A percentile compares a stretch with the other conserved stretches of the same genome.
These are phyloP conservation scores for Pogoniulus pusillus DNA, from an alignment of 2,797 vertebrate species.

Conservation along the genomic window DNA sequence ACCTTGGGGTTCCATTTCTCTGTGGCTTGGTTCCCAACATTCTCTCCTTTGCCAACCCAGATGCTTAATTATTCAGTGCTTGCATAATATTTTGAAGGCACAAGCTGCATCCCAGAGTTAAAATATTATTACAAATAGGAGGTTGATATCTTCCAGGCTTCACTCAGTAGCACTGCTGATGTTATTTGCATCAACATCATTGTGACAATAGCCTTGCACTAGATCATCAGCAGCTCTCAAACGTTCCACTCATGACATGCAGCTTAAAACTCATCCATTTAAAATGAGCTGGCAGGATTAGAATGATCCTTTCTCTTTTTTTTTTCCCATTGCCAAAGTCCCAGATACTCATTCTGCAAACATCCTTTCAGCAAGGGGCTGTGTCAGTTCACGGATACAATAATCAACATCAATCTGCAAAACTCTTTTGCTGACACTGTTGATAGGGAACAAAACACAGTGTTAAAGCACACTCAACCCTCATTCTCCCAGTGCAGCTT, in stretches of 20 bases:
- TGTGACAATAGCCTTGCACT: not conserved
- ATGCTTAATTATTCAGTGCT: not conserved
- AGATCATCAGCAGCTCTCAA: not conserved
- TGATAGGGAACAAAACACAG: conserved; percentile 20
- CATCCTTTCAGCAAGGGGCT: conserved; percentile 35
- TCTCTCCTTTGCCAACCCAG: not conserved
- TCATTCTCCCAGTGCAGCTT: conserved; percentile 27
- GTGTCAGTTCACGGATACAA: conserved; percentile 20
- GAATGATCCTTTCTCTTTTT: not conserved
- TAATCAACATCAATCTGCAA: conserved; percentile 55
- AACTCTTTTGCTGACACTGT: conserved; percentile 11
- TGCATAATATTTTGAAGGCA: not conserved
- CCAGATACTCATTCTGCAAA: conserved; percentile 8
- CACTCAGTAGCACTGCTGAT: not conserved
- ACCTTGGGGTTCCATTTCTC: not conserved
- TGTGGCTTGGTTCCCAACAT: not conserved
- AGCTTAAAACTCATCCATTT: not conserved
- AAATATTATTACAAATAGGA: not conserved
- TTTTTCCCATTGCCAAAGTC: conserved; percentile 24
- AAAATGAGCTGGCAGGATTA: conserved; percentile 24
- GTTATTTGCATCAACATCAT: not conserved
- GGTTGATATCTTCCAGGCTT: not conserved
- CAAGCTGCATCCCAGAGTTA: not conserved
- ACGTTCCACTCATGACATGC: not conserved
- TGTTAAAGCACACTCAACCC: conserved; percentile 9